A percentile compares a stretch with the other conserved stretches of the same genome.
These are phyloP conservation scores for Grantiella picta DNA, from an alignment of 2,113 vertebrate species.

Conservation along the genomic window DNA sequence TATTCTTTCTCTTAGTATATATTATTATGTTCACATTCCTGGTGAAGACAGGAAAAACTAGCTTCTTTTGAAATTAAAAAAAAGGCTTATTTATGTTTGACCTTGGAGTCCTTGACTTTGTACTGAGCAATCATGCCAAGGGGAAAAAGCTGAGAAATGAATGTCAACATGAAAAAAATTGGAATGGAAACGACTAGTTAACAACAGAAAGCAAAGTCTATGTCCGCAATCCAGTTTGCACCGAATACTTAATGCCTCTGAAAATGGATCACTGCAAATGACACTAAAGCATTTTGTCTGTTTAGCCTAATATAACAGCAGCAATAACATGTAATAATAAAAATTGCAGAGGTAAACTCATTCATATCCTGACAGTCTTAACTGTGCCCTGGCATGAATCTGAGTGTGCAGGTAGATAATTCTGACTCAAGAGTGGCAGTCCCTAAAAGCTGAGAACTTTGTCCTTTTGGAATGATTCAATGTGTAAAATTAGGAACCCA, in stretches of 20 bases:
- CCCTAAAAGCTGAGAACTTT: neutral
- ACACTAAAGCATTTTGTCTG: neutral
- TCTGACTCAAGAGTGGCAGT: neutral
- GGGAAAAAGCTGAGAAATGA: neutral
- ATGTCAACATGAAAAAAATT: neutral
- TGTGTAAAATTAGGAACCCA: neutral
- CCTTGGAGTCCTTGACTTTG: neutral
- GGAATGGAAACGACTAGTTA: neutral
- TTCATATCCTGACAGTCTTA: neutral
- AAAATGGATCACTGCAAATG: neutral
- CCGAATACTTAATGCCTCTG: neutral
- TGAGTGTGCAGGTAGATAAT: neutral
- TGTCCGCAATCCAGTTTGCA: neutral
- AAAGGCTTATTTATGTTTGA: neutral
- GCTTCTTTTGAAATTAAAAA: neutral
- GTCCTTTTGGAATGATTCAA: neutral
- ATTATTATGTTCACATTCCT: neutral
- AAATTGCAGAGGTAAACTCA: neutral
- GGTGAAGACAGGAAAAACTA: accelerated
- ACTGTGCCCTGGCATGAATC: neutral
- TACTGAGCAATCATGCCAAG: neutral
- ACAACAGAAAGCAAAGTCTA: neutral
- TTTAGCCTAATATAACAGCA: neutral
- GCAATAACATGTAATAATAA: neutral
- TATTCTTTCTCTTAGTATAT: neutral